A percentile compares a stretch with the other conserved stretches of the same genome.
Evolutionary conservation across 2,797 vertebrate species (phyloP).

Genomic region (Clarias pachynema): DNA sequence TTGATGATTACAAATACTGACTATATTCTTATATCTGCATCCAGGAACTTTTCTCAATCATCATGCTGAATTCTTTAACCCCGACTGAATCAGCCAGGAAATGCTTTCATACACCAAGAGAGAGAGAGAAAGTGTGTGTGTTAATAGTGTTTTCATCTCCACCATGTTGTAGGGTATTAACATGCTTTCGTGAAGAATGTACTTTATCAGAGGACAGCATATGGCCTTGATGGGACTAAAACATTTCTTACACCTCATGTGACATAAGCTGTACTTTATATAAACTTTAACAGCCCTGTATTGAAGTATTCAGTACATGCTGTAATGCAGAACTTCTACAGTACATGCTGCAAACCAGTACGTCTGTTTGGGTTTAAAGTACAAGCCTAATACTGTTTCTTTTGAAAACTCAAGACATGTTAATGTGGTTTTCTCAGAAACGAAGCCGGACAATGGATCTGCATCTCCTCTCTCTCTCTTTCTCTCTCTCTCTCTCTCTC

Average conservation of each 20-base stretch:
- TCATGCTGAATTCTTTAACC: not conserved
- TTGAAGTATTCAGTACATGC: not conserved
- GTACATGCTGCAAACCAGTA: not conserved
- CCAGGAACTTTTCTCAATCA: not conserved
- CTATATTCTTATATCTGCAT: not conserved
- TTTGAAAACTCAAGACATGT: conserved; percentile 2
- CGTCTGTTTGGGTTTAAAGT: not conserved
- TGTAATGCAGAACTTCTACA: not conserved
- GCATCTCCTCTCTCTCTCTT: not conserved
- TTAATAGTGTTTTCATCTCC: no score
- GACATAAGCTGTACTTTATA: not conserved
- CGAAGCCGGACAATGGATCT: not conserved
- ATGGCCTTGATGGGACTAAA: not conserved
- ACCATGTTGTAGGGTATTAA: no score
- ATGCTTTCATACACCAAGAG: no score
- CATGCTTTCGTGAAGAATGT: not conserved
- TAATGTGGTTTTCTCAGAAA: not conserved
- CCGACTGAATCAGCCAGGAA: no score
- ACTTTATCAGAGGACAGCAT: not conserved
- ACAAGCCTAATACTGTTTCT: not conserved
- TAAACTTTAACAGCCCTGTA: not conserved
- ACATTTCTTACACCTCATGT: not conserved
- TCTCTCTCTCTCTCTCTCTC: not conserved
- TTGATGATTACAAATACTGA: not conserved
- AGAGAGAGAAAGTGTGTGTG: no score